These are phyloP conservation scores for Esox lucius DNA, from an alignment of 2,797 vertebrate species.

Conservation along the genomic window DNA sequence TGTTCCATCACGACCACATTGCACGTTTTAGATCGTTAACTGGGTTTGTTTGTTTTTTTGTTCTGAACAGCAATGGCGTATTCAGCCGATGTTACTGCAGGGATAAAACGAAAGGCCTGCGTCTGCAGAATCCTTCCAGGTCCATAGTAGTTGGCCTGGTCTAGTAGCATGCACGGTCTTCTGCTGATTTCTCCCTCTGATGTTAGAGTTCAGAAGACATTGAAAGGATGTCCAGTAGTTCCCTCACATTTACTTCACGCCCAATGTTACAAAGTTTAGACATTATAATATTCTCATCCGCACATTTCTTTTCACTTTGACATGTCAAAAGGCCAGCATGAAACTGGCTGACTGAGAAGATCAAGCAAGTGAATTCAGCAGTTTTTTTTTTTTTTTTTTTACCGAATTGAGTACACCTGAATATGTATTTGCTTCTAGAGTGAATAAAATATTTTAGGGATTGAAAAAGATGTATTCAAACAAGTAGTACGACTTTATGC, in stretches of 20 bases:
- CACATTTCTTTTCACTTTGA: background rate
- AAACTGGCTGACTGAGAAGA: background rate
- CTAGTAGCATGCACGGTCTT: background rate
- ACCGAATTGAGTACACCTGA: background rate
- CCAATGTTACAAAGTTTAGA: background rate
- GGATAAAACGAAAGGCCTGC: background rate
- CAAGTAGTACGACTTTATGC: constrained; percentile 9
- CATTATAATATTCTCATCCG: background rate
- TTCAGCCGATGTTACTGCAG: constrained; percentile 1
- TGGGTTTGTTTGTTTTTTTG: background rate
- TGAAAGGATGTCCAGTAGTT: background rate
- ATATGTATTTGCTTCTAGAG: background rate
- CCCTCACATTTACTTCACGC: background rate
- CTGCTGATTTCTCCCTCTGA: background rate
- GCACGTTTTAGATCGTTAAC: background rate
- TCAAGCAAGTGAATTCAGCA: background rate
- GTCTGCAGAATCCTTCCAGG: background rate
- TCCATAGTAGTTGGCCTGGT: background rate
- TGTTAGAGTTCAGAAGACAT: background rate
- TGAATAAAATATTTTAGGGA: background rate
- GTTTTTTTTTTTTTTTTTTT: background rate
- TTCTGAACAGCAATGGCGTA: background rate
- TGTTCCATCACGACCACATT: background rate
- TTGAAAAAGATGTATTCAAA: background rate
- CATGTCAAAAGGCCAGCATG: background rate